Evolutionary conservation across 2,113 vertebrate genomes (phyloP).

Genomic region (Emydura subglobosa): DNA sequence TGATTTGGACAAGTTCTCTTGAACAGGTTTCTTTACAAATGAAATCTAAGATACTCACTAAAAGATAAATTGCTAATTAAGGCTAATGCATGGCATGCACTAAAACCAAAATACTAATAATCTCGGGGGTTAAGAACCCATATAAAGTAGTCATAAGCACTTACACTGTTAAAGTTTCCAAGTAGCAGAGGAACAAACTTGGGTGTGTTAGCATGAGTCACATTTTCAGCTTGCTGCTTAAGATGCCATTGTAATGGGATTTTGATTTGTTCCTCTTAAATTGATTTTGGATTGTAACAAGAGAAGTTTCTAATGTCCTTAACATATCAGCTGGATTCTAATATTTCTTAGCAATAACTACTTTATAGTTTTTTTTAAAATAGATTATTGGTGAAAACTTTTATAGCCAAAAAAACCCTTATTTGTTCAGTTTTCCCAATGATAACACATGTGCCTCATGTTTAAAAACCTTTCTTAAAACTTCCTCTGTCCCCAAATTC

Average conservation of each 20-base stretch:
- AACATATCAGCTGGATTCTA: not conserved
- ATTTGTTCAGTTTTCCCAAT: not conserved
- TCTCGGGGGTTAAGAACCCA: not conserved
- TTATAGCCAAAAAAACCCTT: not conserved
- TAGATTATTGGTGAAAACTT: not conserved
- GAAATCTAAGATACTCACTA: conserved; percentile 16
- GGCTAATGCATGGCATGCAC: conserved; percentile 42
- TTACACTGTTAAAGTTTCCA: not conserved
- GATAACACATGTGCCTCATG: fast-evolving
- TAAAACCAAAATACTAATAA: conserved; percentile 20
- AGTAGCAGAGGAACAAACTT: not conserved
- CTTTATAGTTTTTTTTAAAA: not conserved
- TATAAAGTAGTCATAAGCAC: not conserved
- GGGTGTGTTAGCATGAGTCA: not conserved
- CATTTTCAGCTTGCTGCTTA: not conserved
- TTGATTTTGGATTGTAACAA: not conserved
- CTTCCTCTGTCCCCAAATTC: not conserved
- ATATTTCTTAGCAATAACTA: not conserved
- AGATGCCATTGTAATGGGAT: not conserved
- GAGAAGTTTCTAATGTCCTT: not conserved
- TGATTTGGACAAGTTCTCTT: conserved; percentile 20
- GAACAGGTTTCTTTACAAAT: conserved; percentile 54
- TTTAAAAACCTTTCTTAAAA: fast-evolving
- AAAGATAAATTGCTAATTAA: conserved; percentile 40
- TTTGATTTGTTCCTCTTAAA: not conserved